A percentile compares a stretch with the other conserved stretches of the same genome.
Evolutionary conservation across 2,113 vertebrate species (phyloP).

Genomic region (Poecilia latipinna): DNA sequence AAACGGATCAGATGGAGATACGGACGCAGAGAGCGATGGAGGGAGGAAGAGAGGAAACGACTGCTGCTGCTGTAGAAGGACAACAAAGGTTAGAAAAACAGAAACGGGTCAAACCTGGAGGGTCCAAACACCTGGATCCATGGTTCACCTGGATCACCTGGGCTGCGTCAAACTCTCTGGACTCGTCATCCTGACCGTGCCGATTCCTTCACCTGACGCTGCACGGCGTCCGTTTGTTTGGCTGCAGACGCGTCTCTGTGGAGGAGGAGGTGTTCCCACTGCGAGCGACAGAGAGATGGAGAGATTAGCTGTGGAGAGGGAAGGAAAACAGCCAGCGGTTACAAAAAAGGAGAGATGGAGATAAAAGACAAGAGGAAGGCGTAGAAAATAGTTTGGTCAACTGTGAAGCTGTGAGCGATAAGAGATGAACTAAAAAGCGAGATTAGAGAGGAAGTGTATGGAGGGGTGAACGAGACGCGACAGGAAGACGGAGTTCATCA

Average conservation of each 20-base stretch:
- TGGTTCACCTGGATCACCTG: no score
- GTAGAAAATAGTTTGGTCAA: constrained; percentile 67
- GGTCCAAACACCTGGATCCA: no score
- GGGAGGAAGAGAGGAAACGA: constrained; percentile 47
- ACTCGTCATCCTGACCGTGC: background rate
- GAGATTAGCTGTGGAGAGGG: constrained; percentile 46
- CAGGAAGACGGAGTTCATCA: constrained; percentile 8
- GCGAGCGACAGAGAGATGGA: constrained; percentile 60
- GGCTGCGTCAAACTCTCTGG: no score
- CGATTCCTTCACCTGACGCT: constrained; percentile 46
- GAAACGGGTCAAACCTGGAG: constrained; percentile 5
- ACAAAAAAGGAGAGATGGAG: constrained; percentile 58
- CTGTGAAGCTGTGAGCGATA: constrained; percentile 69
- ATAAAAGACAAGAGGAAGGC: constrained; percentile 65
- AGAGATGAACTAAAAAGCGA: constrained; percentile 24
- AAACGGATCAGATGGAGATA: constrained; percentile 51
- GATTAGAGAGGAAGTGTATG: constrained; percentile 1
- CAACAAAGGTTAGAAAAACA: constrained; percentile 45
- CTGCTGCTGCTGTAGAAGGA: constrained; percentile 16
- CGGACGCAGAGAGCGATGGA: constrained; percentile 34
- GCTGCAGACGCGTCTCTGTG: constrained; percentile 48
- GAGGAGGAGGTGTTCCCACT: constrained; percentile 66
- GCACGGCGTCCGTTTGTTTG: constrained; percentile 58
- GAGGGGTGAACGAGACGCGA: background rate
- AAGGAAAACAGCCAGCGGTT: constrained; percentile 55